Evolutionary conservation across 2,797 vertebrate species (phyloP).

Genomic region (Antrozous pallidus): DNA sequence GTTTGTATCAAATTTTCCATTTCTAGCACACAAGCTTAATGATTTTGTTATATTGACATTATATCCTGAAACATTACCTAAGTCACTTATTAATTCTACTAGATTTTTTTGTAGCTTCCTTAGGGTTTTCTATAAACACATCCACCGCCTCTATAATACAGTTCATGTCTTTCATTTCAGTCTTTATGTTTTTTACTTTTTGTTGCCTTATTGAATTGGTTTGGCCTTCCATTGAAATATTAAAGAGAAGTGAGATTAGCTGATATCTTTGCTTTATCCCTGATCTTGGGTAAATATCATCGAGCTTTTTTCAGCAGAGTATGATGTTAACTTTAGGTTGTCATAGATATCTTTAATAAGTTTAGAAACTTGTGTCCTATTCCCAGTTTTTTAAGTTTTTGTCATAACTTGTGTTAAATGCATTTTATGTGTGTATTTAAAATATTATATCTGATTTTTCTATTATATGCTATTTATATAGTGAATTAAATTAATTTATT

Average conservation of each 20-base stretch:
- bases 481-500: background rate
- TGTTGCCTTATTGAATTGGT: background rate
- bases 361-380: background rate
- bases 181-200: background rate
- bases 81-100: background rate
- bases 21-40: background rate
- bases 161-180: background rate
- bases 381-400: background rate
- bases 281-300: background rate
- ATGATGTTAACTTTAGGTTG: background rate
- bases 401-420: background rate
- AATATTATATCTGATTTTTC: background rate
- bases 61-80: background rate
- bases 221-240: background rate
- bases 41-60: background rate
- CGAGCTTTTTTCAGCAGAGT: background rate
- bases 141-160: background rate
- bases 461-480: background rate
- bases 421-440: background rate
- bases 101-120: background rate
- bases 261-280: background rate
- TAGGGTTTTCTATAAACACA: background rate
- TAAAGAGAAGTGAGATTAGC: background rate
- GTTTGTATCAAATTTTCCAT: background rate
- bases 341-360: background rate